A percentile compares a stretch with the other conserved stretches of the same genome.
These are phyloP conservation scores for Conger conger DNA, from an alignment of 2,113 vertebrate genomes.

Conservation along the genomic window DNA sequence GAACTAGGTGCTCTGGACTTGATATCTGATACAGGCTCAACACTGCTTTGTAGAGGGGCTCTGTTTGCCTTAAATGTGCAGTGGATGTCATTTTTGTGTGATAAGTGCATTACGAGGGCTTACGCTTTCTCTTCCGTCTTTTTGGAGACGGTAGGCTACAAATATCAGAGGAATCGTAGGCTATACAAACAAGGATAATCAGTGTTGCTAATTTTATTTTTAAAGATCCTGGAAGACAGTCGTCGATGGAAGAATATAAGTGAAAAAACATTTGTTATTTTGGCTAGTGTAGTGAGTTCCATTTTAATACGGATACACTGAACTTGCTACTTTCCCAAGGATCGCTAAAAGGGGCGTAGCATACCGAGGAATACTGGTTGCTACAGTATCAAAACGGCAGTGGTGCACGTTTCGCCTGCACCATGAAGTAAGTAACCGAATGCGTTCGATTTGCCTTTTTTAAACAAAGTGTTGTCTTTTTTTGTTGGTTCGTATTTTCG, in stretches of 20 bases:
- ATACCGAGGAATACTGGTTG: conserved; percentile 9
- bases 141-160: neutral
- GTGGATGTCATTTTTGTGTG: neutral
- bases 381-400: neutral
- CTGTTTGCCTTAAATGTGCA: neutral
- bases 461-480: neutral
- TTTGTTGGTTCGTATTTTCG: neutral
- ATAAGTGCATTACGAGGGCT: conserved; percentile 18
- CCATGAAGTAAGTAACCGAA: neutral
- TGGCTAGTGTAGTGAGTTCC: neutral
- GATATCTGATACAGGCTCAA: neutral
- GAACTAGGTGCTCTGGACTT: neutral
- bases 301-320: neutral
- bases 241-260: conserved; percentile 22
- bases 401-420: neutral
- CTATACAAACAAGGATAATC: conserved; percentile 5
- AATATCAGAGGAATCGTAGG: conserved; percentile 20
- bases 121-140: conserved; percentile 20
- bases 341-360: conserved; percentile 20
- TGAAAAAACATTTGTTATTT: conserved; percentile 29
- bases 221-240: neutral
- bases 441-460: neutral
- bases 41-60: neutral
- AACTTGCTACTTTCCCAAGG: conserved; percentile 19
- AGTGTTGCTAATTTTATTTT: neutral